Percentiles rank a stretch among this genome's conserved stretches.
Evolutionary conservation across 2,888 invertebrate species (phyloP).

Genomic region (Cetonia aurata): DNA sequence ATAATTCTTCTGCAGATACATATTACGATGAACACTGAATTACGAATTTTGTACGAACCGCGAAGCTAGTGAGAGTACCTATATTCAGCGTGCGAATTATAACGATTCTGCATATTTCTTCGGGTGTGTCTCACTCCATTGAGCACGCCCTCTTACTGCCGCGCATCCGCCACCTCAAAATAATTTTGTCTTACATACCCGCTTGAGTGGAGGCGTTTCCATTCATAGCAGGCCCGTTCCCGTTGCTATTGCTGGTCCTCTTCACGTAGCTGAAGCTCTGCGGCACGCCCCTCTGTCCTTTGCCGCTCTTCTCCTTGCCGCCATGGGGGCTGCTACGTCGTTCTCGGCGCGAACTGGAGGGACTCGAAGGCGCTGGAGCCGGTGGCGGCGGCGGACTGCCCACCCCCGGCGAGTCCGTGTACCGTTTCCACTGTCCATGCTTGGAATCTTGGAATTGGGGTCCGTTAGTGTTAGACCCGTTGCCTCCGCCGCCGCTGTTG

Average conservation of each 20-base stretch:
- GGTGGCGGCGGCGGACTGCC: conserved; percentile 72
- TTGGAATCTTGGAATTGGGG: conserved; percentile 56
- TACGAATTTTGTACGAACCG: too few relatives aligned
- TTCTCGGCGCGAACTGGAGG: conserved; percentile 64
- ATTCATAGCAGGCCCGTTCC: conserved; percentile 59
- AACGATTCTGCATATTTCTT: too few relatives aligned
- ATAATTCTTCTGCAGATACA: too few relatives aligned
- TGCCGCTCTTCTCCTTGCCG: conserved; percentile 71
- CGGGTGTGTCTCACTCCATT: too few relatives aligned
- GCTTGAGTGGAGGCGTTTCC: conserved; percentile 59
- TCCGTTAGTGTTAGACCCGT: conserved; percentile 49
- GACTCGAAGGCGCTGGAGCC: conserved; percentile 66
- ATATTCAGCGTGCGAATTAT: too few relatives aligned
- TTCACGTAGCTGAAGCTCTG: conserved; percentile 90
- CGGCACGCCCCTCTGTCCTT: conserved; percentile 78
- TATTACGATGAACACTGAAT: too few relatives aligned
- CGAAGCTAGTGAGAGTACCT: too few relatives aligned
- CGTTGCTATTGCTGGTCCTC: conserved; percentile 72
- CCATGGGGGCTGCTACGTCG: conserved; percentile 63
- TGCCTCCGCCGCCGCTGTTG: conserved; percentile 50
- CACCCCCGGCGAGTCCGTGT: conserved; percentile 75
- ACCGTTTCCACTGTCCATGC: conserved; percentile 73
- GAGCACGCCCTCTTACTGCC: too few relatives aligned
- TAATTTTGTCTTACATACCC: conserved; percentile 25
- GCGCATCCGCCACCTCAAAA: neutral